Base-by-base conservation (phyloP, 2,888 invertebrate species). In the Maniola hyperantus region DNA sequence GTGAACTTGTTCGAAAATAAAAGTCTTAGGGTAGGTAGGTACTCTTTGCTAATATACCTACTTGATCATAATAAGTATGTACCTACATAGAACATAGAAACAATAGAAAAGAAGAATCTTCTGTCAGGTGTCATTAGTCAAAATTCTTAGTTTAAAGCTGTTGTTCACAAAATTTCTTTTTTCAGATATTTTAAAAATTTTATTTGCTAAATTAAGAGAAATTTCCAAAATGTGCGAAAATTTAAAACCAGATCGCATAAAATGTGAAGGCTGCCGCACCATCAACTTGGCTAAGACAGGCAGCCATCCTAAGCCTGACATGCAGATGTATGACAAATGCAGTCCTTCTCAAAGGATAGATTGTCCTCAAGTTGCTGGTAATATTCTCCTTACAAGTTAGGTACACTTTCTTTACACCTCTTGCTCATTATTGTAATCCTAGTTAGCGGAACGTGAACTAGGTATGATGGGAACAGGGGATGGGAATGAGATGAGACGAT, bases 311-410 rank as follows among this genome's bases (percentile, higher is more conserved):
- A 90, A 90, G 53, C 89, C 89, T 1, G 82, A 90, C 67, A 90
- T 91, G 90, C 86, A 88, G 68, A 77, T 89, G 44, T 85, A 88
- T 66, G 88, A 90, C 8, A 91, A 89, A 77, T 89, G 90, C 70
- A 79, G 75, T 44, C 85, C 86, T 0, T 69, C 75, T 1, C 69
- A 74, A 57, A 85, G 82, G 71, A 69, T 82, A 6, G 77, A 80
- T 67, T 85, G 85, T 69, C 74, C 80, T 26, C 78, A 77, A 2
- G 77, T 80, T 26, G 75, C 84, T 76, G 87, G 89, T 88, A 72
- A 64, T 13, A 20, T 57, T 6, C 51, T 44, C 18, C 51, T 54
- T 33, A 63, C 8, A 51, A n/a, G n/a, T n/a, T n/a, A n/a, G n/a
- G n/a, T n/a, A n/a, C n/a, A 13, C 42, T 59, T 5, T 8, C 11